Evolutionary conservation across 2,888 invertebrate species (phyloP).

Genomic region (Koerneria pararmatus): DNA sequence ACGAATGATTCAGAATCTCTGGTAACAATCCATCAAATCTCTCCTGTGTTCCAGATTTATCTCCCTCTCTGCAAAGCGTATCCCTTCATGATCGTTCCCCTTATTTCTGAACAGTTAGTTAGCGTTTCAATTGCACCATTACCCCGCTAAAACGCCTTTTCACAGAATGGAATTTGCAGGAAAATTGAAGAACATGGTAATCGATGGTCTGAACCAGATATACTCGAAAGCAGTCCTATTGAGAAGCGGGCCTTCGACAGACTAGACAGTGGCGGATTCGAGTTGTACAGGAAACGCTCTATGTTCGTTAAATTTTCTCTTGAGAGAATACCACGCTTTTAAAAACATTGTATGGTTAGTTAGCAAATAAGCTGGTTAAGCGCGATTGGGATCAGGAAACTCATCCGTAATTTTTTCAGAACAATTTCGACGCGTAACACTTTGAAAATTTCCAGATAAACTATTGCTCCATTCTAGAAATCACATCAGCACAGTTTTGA

Average conservation of each 20-base stretch:
- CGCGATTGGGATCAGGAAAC: background rate
- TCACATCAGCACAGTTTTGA: background rate
- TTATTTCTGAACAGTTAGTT: constrained; percentile 9
- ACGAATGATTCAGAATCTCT: no score
- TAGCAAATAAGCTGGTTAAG: background rate
- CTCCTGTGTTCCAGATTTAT: background rate
- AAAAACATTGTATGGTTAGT: background rate
- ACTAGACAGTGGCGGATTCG: constrained; percentile 11
- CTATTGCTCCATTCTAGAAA: background rate
- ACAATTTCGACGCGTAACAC: background rate
- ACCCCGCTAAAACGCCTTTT: background rate
- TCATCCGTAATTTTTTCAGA: background rate
- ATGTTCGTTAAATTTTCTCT: constrained; percentile 10
- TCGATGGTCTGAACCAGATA: no score
- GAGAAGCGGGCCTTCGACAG: constrained; percentile 21
- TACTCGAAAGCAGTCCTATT: no score
- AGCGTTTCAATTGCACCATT: background rate
- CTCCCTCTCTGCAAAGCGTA: background rate
- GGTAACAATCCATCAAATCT: background rate
- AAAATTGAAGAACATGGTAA: no score
- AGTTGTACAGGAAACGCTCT: constrained; percentile 13
- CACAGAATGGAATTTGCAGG: background rate
- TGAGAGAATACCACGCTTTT: background rate
- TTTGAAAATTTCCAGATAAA: background rate
- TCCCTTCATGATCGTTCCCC: constrained; percentile 11